Conservation (phyloP, 1,140 invertebrate genomes). For the Zaprionus gabonicus region DNA sequence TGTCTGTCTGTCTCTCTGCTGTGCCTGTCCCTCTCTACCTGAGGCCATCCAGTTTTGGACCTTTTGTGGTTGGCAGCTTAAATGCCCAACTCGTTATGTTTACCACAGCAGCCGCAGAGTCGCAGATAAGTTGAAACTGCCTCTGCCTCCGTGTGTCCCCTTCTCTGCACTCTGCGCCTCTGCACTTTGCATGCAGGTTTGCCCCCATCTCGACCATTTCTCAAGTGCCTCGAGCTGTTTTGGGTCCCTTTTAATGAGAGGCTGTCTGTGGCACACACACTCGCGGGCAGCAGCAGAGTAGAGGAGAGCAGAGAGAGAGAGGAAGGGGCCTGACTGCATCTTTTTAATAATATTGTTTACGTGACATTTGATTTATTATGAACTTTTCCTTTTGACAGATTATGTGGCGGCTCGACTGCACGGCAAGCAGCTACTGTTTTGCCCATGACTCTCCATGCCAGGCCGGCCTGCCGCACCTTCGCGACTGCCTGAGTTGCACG, state of each 20-base stretch:
- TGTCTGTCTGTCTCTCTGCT: conserved; percentile 1
- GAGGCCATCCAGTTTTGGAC: conserved; percentile 55
- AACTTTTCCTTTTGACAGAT: conserved; percentile 83
- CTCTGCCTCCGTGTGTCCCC: background rate
- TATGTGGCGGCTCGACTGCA: conserved; percentile 73
- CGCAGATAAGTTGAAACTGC: conserved; percentile 32
- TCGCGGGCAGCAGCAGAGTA: background rate
- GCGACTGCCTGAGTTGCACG: conserved; percentile 5
- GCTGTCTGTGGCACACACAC: conserved; percentile 35
- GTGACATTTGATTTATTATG: conserved; percentile 84
- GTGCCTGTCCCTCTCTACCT: conserved; percentile 37
- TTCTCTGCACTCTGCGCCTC: background rate
- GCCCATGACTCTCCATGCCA: background rate
- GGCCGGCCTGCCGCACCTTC: background rate
- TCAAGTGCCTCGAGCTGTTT: conserved; percentile 36
- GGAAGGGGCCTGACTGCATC: conserved; percentile 60
- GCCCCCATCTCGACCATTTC: background rate
- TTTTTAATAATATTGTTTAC: conserved; percentile 84
- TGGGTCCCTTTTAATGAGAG: conserved; percentile 69
- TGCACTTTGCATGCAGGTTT: conserved; percentile 62
- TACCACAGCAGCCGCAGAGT: conserved; percentile 49
- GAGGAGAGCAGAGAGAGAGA: background rate
- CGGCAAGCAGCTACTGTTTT: conserved; percentile 70
- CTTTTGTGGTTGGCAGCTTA: conserved; percentile 66
- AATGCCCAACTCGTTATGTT: conserved; percentile 75